Conservation (phyloP, 2,797 vertebrate species). For the Lithobates pipiens region DNA sequence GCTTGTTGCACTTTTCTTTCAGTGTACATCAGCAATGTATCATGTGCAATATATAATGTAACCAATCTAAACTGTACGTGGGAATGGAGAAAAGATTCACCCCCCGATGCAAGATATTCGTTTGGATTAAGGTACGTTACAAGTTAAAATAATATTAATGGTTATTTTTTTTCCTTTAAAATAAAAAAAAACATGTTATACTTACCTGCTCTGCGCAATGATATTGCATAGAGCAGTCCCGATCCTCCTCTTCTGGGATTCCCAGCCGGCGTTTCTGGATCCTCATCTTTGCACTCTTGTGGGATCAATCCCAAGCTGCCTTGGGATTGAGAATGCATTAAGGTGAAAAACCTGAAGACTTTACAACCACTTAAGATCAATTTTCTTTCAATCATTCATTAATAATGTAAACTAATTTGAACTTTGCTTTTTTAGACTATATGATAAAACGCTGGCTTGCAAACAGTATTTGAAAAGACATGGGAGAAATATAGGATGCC, state of each 20-base stretch:
- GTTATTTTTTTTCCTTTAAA: too few relatives aligned
- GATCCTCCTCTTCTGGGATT: too few relatives aligned
- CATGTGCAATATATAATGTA: conserved; percentile 69
- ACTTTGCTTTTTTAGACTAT: conserved; percentile 56
- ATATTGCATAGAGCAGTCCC: too few relatives aligned
- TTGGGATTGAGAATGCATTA: too few relatives aligned
- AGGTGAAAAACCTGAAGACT: too few relatives aligned
- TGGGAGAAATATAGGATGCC: conserved; percentile 66
- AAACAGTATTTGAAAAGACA: conserved; percentile 64
- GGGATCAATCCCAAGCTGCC: too few relatives aligned
- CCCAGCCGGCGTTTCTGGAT: too few relatives aligned
- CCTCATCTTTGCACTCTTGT: too few relatives aligned
- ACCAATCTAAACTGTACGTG: conserved; percentile 71
- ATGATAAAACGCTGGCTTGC: conserved; percentile 58
- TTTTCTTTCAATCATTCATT: not conserved
- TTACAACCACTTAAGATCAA: too few relatives aligned
- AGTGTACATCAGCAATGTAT: conserved; percentile 70
- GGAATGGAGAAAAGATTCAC: conserved; percentile 64
- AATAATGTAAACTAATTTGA: not conserved
- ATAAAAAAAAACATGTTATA: too few relatives aligned
- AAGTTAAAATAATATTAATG: not conserved
- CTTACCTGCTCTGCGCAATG: too few relatives aligned
- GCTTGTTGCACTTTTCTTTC: conserved; percentile 40
- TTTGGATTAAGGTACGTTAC: conserved; percentile 45
- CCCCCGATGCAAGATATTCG: conserved; percentile 56